Evolutionary conservation across 2,113 vertebrate species (phyloP).

Genomic region (Lontra canadensis): DNA sequence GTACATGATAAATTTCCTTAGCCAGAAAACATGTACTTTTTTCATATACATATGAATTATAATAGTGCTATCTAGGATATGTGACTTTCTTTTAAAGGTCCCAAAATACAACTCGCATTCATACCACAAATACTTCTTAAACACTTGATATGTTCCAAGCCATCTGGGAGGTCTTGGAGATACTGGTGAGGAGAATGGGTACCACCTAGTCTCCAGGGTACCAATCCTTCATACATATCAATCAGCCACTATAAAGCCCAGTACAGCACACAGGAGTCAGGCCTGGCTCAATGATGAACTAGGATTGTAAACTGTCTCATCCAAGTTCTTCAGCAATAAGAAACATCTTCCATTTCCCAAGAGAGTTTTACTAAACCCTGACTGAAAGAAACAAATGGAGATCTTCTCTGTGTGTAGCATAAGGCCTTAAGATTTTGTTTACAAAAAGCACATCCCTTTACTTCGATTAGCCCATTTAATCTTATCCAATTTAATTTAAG

Average conservation of each 20-base stretch:
- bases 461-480: background rate
- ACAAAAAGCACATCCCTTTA: background rate
- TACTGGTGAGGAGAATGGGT: background rate
- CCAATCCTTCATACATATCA: background rate
- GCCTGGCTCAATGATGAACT: rapidly evolving
- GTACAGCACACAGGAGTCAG: background rate
- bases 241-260: background rate
- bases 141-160: background rate
- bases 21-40: background rate
- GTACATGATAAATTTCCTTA: background rate
- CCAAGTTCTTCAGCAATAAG: background rate
- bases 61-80: background rate
- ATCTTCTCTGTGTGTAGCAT: background rate
- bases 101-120: background rate
- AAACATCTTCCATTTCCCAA: background rate
- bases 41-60: background rate
- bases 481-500: background rate
- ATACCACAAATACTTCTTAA: background rate
- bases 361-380: background rate
- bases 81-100: background rate
- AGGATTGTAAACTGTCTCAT: background rate
- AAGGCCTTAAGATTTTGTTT: background rate
- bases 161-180: background rate
- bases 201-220: background rate
- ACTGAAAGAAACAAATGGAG: background rate